Conservation (phyloP, 2,888 invertebrate species). For the Phoenoteleia sp. region DNA sequence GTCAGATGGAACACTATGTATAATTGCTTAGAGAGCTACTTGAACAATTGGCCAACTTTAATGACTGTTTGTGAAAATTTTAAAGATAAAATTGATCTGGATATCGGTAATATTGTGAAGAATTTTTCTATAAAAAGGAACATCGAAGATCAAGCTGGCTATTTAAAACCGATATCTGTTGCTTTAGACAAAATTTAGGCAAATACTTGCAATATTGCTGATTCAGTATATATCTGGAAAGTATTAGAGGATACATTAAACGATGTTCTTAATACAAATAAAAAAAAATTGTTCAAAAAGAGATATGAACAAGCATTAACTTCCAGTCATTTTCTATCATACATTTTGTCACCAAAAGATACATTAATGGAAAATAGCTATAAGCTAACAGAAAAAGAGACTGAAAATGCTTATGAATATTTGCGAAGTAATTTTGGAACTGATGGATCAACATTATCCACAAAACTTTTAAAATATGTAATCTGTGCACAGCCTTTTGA, state of each 20-base stretch:
- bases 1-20: conserved; percentile 4
- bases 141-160: neutral
- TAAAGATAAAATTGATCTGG: too few species aligned
- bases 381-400: too few species aligned
- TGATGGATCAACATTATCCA: too few species aligned
- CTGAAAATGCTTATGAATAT: too few species aligned
- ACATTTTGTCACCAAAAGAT: conserved; percentile 8
- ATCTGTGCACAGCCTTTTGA: too few species aligned
- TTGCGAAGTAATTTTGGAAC: too few species aligned
- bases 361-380: neutral
- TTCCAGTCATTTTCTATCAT: neutral
- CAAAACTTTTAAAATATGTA: too few species aligned
- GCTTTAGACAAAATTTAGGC: conserved; percentile 1
- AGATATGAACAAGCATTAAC: conserved; percentile 6
- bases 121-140: too few species aligned
- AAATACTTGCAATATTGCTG: conserved; percentile 7
- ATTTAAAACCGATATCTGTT: conserved; percentile 8
- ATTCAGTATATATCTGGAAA: conserved; percentile 19
- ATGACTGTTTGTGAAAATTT: too few species aligned
- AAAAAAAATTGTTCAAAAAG: neutral
- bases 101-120: too few species aligned
- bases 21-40: conserved; percentile 1
- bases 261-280: neutral
- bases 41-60: conserved; percentile 25
- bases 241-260: conserved; percentile 12